These are phyloP conservation scores for Schizothorax lantsangensis DNA, from an alignment of 2,797 vertebrate genomes.

Conservation along the genomic window DNA sequence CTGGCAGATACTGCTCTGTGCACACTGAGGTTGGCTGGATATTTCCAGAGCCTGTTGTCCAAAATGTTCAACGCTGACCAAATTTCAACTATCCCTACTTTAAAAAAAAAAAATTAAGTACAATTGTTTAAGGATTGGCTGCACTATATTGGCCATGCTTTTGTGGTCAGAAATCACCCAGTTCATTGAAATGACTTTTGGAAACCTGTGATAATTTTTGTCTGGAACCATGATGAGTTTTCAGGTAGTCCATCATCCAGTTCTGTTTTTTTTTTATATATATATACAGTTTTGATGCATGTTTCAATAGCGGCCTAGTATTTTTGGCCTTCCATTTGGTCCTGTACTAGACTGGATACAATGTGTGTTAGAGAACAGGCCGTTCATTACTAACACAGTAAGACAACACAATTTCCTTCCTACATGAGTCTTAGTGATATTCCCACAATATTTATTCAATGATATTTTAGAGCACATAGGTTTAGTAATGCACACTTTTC, in stretches of 20 bases:
- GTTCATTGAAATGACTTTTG: constrained; percentile 1
- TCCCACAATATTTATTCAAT: not conserved
- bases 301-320: constrained; percentile 54
- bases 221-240: constrained; percentile 30
- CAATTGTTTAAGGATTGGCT: not conserved
- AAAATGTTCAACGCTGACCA: constrained; percentile 43
- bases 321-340: constrained; percentile 70
- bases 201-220: constrained; percentile 31
- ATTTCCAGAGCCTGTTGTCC: constrained; percentile 46
- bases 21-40: constrained; percentile 45
- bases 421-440: constrained; percentile 10
- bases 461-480: not conserved
- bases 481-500: not conserved
- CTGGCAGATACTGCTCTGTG: constrained; percentile 52
- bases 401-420: not conserved
- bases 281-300: constrained; percentile 45
- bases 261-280: constrained; percentile 4
- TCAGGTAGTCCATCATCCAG: constrained; percentile 20
- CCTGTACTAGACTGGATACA: constrained; percentile 39
- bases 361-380: constrained; percentile 21
- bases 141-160: constrained; percentile 6
- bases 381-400: not conserved
- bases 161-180: constrained; percentile 2
- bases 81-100: constrained; percentile 35
- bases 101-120: not conserved